Evolutionary conservation across 2,888 invertebrate species (phyloP), one percentile per base, ranked within the genome.

Genomic region (Orchestes rusci): DNA sequence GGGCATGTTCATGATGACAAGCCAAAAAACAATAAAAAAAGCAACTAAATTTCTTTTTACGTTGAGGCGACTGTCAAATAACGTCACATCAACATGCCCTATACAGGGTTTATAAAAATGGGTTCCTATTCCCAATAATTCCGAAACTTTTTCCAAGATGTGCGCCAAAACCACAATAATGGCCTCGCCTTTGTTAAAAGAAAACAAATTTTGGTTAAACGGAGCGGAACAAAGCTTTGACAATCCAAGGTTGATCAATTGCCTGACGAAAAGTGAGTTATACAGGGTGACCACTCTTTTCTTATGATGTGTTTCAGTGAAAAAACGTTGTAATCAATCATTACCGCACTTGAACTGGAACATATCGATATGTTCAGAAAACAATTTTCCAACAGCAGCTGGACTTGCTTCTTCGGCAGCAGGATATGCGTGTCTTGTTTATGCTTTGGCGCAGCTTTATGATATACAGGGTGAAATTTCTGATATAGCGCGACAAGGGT

Each of bases 381-480:
- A 99, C 67, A 97, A 97, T 72, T 99, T 99, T 63, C 99, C 99
- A 8, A 97, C 97, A 3, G 95, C 95, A 3, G 96, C 97, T 42
- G 99, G 99, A 1, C 73, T 99, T 35, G 99, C 99, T 1, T 97
- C 96, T 1, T 96, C 96, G 44, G 97, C 99, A 17, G 95, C 99
- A 29, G 99, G 99, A 3, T 97, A 94, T 68, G 96, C 97, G 2
- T 94, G 94, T 64, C 70, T 96, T 57, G 90, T 90, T 1, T 80
- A 76, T 54, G 80, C 90, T 0, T 68, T 96, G 43, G 83, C 89
- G 1, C 75, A 77, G 54, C 68, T 91, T 1, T 92, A 84, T 61
- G 79, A 79, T 51, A 70, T 91, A 1, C 70, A 82, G 55, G 80
- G 78, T 28, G 83, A 89, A 59, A 70, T 90, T 5, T 84, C 88